phyloP scores from a whole-genome alignment of 1,140 invertebrate species.

The Papilio polytes region DNA sequence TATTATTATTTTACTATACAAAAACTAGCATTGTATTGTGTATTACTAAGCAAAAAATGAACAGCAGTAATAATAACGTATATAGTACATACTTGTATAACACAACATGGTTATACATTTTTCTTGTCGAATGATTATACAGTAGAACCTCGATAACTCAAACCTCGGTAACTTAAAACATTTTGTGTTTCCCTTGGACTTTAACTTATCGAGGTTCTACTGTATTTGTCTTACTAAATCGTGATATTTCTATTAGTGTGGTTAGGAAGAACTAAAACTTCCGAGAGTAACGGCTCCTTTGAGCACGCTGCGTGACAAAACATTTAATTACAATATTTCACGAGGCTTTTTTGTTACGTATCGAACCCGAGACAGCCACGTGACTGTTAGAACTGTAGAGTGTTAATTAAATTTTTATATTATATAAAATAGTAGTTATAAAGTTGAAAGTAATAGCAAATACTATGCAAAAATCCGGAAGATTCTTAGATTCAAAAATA shows the following conservation, averaged over 20 bases:
- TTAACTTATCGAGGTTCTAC: no score
- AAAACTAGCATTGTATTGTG: not conserved
- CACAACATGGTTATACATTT: conserved; percentile 86
- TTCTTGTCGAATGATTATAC: not conserved
- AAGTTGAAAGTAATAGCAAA: no score
- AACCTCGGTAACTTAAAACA: no score
- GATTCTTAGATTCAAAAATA: no score
- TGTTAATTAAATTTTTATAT: not conserved
- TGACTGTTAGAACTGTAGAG: not conserved
- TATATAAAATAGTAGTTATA: no score
- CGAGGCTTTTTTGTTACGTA: conserved; percentile 43
- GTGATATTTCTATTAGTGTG: not conserved
- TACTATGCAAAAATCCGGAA: no score
- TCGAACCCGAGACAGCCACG: not conserved
- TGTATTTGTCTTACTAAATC: conserved; percentile 6
- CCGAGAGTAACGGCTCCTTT: not conserved
- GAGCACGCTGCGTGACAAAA: conserved; percentile 33
- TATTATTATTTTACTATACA: not conserved
- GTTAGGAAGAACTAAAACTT: not conserved
- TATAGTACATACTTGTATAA: not conserved
- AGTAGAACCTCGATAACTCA: no score
- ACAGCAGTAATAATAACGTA: no score
- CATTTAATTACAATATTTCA: conserved; percentile 45
- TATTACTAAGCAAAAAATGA: not conserved
- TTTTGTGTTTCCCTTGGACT: no score